Conservation (phyloP, 2,797 vertebrate genomes). For the Scolopax bukidnonensis region DNA sequence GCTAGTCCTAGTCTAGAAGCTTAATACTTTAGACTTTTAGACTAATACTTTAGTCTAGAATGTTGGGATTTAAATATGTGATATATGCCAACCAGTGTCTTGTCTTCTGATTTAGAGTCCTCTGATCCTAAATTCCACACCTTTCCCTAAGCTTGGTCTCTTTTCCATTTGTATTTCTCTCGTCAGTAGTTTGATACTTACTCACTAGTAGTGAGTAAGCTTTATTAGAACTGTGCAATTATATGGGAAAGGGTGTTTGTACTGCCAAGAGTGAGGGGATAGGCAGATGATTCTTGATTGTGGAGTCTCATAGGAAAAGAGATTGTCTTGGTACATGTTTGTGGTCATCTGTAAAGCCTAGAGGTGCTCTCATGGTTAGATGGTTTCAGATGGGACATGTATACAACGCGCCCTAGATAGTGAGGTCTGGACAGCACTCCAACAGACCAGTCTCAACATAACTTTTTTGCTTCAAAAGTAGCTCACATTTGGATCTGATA, state of each 20-base stretch:
- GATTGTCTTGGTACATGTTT: not conserved
- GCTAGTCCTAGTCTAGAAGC: not conserved
- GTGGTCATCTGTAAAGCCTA: not conserved
- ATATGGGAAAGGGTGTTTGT: not conserved
- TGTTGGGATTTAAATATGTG: not conserved
- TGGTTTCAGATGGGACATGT: fast-evolving
- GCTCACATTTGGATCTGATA: not conserved
- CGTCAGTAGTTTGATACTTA: not conserved
- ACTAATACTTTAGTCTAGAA: not conserved
- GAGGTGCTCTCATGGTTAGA: not conserved
- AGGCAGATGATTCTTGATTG: not conserved
- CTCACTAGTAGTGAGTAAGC: fast-evolving
- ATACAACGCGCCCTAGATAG: not conserved
- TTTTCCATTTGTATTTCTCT: not conserved
- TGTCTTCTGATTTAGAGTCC: not conserved
- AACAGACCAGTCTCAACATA: not conserved
- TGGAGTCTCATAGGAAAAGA: not conserved
- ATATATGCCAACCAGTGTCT: not conserved
- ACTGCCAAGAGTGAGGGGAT: not conserved
- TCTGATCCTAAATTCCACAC: not conserved
- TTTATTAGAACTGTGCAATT: not conserved
- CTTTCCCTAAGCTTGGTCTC: not conserved
- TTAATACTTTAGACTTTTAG: not conserved
- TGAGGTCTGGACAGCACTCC: not conserved
- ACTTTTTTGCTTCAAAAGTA: not conserved